phyloP scores from a whole-genome alignment of 2,797 vertebrate genomes.

The Halcyon leucocephala region DNA sequence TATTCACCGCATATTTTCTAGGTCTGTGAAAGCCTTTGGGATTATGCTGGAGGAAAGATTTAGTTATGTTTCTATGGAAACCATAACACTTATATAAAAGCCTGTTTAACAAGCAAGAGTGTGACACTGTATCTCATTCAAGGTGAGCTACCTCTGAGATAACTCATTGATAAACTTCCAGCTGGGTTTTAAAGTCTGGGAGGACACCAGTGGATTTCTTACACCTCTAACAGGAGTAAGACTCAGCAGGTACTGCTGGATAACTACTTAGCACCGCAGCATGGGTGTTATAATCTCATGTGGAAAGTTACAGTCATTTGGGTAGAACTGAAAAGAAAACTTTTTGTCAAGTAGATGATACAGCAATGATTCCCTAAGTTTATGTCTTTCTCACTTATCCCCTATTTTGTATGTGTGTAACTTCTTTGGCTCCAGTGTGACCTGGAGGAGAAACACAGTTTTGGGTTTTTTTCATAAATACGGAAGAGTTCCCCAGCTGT shows the following conservation, averaged over 20 bases:
- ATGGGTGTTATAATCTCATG: not conserved
- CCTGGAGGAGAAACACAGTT: not conserved
- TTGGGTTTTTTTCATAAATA: not conserved
- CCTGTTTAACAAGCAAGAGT: conserved; percentile 72
- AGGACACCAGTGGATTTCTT: conserved; percentile 10
- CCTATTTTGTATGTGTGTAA: not conserved
- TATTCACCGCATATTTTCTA: conserved; percentile 51
- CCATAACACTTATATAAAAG: conserved; percentile 65
- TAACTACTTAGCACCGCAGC: not conserved
- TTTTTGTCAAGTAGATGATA: not conserved
- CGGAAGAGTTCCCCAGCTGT: not conserved
- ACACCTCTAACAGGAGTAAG: conserved; percentile 29
- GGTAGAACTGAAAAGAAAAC: not conserved
- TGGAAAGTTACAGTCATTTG: conserved; percentile 7
- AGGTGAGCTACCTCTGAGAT: conserved; percentile 60
- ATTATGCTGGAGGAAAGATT: conserved; percentile 74
- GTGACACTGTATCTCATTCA: conserved; percentile 70
- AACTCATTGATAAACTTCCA: conserved; percentile 65
- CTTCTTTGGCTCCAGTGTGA: not conserved
- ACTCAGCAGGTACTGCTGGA: not conserved
- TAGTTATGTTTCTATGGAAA: conserved; percentile 80
- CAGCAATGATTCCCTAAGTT: not conserved
- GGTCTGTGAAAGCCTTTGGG: conserved; percentile 63
- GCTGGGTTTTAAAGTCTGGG: conserved; percentile 22
- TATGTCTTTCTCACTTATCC: not conserved